Evolutionary conservation across 2,113 vertebrate species (phyloP).

Genomic region (Zosterops pallidus): DNA sequence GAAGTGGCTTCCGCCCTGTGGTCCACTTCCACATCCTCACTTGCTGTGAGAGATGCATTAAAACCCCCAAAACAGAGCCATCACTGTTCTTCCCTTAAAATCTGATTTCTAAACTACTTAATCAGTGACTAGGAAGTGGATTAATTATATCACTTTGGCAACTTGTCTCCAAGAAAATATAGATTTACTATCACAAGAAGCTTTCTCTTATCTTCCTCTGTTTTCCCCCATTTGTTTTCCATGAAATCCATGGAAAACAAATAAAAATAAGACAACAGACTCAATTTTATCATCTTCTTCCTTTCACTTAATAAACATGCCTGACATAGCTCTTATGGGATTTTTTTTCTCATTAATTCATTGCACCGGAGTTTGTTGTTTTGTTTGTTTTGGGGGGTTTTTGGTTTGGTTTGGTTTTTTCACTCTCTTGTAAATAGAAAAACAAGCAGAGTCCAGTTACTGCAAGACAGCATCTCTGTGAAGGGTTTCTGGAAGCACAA

Average conservation of each 20-base stretch:
- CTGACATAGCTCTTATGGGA: rapidly evolving
- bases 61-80: neutral
- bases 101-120: neutral
- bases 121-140: neutral
- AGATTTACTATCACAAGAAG: neutral
- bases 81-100: neutral
- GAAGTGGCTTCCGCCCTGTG: neutral
- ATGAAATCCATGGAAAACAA: neutral
- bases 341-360: neutral
- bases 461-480: neutral
- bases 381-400: neutral
- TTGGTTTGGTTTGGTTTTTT: neutral
- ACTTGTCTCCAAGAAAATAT: neutral
- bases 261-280: neutral
- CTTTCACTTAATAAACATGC: neutral
- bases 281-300: neutral
- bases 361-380: rapidly evolving
- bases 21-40: neutral
- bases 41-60: neutral
- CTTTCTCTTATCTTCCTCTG: neutral
- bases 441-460: neutral
- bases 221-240: neutral
- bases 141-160: neutral
- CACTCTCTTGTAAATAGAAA: neutral
- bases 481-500: neutral